These are phyloP conservation scores for Melospiza melodia DNA, from an alignment of 2,113 vertebrate genomes.

Conservation along the genomic window DNA sequence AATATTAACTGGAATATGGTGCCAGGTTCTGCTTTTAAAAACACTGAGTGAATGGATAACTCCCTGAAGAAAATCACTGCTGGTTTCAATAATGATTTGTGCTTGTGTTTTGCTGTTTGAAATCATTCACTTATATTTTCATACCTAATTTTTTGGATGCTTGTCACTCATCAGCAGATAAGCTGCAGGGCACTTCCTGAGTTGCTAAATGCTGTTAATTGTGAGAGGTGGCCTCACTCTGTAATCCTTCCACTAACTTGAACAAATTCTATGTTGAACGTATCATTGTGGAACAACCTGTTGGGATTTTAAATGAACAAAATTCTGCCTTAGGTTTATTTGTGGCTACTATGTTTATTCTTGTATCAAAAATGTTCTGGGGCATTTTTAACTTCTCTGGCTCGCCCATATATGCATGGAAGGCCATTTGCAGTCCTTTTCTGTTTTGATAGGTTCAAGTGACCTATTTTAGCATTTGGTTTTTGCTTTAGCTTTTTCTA, in stretches of 20 bases:
- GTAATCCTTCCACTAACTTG: neutral
- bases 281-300: neutral
- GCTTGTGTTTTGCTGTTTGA: neutral
- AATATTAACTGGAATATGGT: neutral
- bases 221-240: neutral
- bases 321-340: neutral
- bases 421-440: neutral
- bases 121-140: neutral
- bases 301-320: neutral
- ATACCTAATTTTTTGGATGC: neutral
- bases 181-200: neutral
- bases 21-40: neutral
- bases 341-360: neutral
- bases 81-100: neutral
- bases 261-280: neutral
- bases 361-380: neutral
- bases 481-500: neutral
- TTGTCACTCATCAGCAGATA: neutral
- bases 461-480: neutral
- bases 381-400: neutral
- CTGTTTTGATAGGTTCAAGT: neutral
- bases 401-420: neutral
- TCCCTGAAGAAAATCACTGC: neutral
- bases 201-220: neutral
- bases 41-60: neutral